Evolutionary conservation across 1,140 invertebrate species (phyloP).

Genomic region (Drosophila erecta): DNA sequence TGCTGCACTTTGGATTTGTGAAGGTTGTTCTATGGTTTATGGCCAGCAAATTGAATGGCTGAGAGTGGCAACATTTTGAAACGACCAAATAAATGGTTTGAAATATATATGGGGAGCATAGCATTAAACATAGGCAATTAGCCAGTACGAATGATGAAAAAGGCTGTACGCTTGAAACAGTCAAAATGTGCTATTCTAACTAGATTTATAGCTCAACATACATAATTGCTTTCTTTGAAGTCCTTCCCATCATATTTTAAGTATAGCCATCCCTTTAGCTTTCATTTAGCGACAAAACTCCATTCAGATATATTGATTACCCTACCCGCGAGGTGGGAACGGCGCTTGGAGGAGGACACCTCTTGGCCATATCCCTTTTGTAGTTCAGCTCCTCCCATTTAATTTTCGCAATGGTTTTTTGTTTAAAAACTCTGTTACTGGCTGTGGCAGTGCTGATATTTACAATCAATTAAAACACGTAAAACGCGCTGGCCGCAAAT

Average conservation of each 20-base stretch:
- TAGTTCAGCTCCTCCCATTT: background rate
- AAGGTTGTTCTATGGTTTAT: slow-evolving; percentile 48
- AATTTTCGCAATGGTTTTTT: slow-evolving; percentile 8
- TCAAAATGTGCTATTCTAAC: no score
- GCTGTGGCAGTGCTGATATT: slow-evolving; percentile 67
- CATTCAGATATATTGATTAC: slow-evolving; percentile 21
- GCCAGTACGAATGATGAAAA: background rate
- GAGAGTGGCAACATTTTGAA: slow-evolving; percentile 16
- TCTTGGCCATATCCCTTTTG: background rate
- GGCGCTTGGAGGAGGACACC: background rate
- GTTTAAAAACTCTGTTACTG: slow-evolving; percentile 20
- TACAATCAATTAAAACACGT: slow-evolving; percentile 80
- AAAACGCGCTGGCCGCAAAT: slow-evolving; percentile 74
- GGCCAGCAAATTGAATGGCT: slow-evolving; percentile 37
- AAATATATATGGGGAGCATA: slow-evolving; percentile 1
- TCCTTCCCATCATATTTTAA: background rate
- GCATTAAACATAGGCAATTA: slow-evolving; percentile 4
- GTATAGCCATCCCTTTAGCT: background rate
- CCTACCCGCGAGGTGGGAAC: background rate
- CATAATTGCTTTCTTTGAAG: background rate
- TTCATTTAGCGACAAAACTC: background rate
- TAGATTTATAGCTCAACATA: no score
- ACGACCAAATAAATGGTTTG: slow-evolving; percentile 19
- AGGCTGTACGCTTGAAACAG: no score
- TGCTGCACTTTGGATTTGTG: slow-evolving; percentile 42